Evolutionary conservation across 2,888 invertebrate species (phyloP).

Genomic region (Netelia virgata): DNA sequence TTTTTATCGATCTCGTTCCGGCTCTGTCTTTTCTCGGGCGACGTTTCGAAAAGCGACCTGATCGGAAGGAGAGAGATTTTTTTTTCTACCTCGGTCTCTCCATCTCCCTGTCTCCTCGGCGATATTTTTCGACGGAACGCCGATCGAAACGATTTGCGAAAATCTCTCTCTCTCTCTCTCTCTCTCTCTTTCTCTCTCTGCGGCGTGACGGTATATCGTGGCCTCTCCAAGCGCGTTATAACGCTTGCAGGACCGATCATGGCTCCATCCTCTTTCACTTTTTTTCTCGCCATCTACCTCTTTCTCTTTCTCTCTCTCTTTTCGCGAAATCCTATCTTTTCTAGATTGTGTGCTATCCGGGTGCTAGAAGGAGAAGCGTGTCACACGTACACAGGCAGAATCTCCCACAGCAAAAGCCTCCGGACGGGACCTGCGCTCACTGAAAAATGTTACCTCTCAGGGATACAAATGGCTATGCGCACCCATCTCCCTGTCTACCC

Average conservation of each 20-base stretch:
- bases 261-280: conserved; percentile 18
- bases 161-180: conserved; percentile 58
- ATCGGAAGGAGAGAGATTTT: background rate
- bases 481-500: conserved; percentile 4
- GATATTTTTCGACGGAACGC: conserved; percentile 13
- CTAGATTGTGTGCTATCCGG: conserved; percentile 56
- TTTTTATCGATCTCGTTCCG: conserved; percentile 56
- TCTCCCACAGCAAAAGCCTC: conserved; percentile 34
- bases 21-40: conserved; percentile 9
- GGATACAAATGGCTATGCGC: conserved; percentile 80
- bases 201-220: conserved; percentile 34
- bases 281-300: background rate
- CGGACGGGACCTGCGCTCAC: conserved; percentile 69
- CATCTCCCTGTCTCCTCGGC: conserved; percentile 5
- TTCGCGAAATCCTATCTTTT: conserved; percentile 73
- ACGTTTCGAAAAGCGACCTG: conserved; percentile 54
- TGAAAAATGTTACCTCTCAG: conserved; percentile 81
- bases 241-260: conserved; percentile 47
- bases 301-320: conserved; percentile 38
- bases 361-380: conserved; percentile 64
- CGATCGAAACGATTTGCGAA: conserved; percentile 61
- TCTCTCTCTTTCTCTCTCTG: conserved; percentile 13
- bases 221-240: background rate
- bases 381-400: conserved; percentile 45
- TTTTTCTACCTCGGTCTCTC: conserved; percentile 11